A percentile compares a stretch with the other conserved stretches of the same genome.
Conservation (phyloP, 2,113 vertebrate species). For the Tympanuchus pallidicinctus region DNA sequence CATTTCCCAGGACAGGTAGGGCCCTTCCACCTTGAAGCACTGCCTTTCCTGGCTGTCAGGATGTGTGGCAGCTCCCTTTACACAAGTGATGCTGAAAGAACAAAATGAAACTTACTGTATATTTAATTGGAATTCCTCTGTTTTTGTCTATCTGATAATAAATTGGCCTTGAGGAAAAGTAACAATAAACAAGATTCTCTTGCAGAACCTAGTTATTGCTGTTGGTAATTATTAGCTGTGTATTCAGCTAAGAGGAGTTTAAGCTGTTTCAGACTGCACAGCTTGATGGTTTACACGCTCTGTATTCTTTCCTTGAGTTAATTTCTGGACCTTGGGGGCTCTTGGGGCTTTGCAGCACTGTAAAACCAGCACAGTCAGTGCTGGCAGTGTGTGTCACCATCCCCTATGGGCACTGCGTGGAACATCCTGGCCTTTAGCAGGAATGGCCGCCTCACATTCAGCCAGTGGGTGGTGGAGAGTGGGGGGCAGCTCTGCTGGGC, state of each 20-base stretch:
- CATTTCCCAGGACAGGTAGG: not conserved
- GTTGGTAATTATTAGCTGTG: not conserved
- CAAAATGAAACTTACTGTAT: not conserved
- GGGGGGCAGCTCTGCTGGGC: not conserved
- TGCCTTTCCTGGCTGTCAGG: not conserved
- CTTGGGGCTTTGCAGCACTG: not conserved
- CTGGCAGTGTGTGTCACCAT: fast-evolving
- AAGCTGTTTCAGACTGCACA: not conserved
- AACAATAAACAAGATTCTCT: not conserved
- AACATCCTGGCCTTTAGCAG: not conserved
- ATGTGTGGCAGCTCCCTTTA: not conserved
- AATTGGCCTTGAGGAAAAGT: not conserved
- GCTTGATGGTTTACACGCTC: not conserved
- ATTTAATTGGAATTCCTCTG: slow-evolving; percentile 27
- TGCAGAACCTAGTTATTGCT: not conserved
- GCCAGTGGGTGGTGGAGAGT: not conserved
- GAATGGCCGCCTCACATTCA: fast-evolving
- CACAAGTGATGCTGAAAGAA: not conserved
- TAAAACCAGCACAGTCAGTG: fast-evolving
- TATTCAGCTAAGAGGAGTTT: not conserved
- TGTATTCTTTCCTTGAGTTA: not conserved
- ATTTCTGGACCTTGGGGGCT: not conserved
- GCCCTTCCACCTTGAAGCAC: not conserved
- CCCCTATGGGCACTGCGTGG: fast-evolving
- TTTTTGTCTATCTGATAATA: not conserved